Percentiles rank a stretch among this genome's conserved stretches.
These are phyloP conservation scores for Cottoperca gobio DNA, from an alignment of 2,797 vertebrate genomes.

Conservation along the genomic window DNA sequence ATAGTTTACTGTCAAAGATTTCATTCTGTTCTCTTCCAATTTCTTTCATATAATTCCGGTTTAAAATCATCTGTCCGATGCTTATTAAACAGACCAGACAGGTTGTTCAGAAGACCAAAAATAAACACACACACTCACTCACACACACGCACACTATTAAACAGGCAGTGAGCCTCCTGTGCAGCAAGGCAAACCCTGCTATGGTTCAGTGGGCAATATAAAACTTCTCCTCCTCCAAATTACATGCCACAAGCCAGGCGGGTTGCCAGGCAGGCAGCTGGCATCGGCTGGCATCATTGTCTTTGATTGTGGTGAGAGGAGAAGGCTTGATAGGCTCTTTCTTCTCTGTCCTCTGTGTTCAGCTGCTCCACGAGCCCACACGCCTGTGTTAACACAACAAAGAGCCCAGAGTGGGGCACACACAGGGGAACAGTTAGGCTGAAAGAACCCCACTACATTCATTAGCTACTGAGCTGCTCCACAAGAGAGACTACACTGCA, in stretches of 20 bases:
- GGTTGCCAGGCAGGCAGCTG: conserved; percentile 62
- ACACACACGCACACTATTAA: not conserved
- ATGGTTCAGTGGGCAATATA: conserved; percentile 49
- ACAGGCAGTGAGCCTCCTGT: conserved; percentile 16
- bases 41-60: not conserved
- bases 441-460: conserved; percentile 18
- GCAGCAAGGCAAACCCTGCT: conserved; percentile 14
- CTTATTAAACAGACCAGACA: not conserved
- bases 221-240: conserved; percentile 36
- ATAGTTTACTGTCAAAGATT: not conserved
- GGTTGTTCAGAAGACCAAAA: not conserved
- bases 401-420: conserved; percentile 17
- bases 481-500: not conserved
- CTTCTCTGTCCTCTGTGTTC: conserved; percentile 38
- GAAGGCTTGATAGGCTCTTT: conserved; percentile 23
- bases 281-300: conserved; percentile 59
- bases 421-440: conserved; percentile 13
- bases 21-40: not conserved
- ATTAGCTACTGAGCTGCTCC: conserved; percentile 22
- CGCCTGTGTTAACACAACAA: conserved; percentile 42
- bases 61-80: not conserved
- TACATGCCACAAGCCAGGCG: conserved; percentile 49
- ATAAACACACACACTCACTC: not conserved
- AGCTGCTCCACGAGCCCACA: conserved; percentile 47
- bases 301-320: conserved; percentile 26